These are phyloP conservation scores for Physeter macrocephalus DNA, from an alignment of 2,113 vertebrate genomes.

Conservation along the genomic window DNA sequence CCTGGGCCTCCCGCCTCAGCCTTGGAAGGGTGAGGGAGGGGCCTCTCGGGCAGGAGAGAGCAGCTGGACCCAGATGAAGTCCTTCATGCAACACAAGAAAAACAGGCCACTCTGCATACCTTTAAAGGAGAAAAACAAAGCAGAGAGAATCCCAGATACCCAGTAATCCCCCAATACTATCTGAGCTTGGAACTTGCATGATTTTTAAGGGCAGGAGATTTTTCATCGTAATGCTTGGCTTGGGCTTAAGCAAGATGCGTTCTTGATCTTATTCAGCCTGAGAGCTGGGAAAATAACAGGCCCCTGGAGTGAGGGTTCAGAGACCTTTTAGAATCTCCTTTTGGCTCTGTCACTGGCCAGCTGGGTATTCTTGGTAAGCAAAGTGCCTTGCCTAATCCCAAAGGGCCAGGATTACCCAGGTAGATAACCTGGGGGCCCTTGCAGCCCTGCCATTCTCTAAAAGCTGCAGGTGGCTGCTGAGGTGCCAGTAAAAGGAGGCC, in stretches of 20 bases:
- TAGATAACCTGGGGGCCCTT: background rate
- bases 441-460: background rate
- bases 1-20: background rate
- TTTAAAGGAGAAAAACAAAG: constrained; percentile 22
- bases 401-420: background rate
- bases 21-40: background rate
- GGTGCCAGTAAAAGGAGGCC: no score
- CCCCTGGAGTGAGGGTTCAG: background rate
- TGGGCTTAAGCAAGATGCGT: background rate
- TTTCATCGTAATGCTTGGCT: background rate
- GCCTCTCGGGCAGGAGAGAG: background rate
- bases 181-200: background rate
- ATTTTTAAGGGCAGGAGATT: background rate
- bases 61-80: background rate
- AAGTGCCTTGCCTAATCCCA: background rate
- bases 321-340: background rate
- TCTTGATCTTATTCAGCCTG: background rate
- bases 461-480: background rate
- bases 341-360: background rate
- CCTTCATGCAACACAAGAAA: background rate
- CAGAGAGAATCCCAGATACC: background rate
- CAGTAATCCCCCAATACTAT: background rate
- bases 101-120: background rate
- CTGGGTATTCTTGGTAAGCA: background rate
- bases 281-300: background rate